These are phyloP conservation scores for Prionace glauca DNA, from an alignment of 2,797 vertebrate genomes.

Conservation along the genomic window DNA sequence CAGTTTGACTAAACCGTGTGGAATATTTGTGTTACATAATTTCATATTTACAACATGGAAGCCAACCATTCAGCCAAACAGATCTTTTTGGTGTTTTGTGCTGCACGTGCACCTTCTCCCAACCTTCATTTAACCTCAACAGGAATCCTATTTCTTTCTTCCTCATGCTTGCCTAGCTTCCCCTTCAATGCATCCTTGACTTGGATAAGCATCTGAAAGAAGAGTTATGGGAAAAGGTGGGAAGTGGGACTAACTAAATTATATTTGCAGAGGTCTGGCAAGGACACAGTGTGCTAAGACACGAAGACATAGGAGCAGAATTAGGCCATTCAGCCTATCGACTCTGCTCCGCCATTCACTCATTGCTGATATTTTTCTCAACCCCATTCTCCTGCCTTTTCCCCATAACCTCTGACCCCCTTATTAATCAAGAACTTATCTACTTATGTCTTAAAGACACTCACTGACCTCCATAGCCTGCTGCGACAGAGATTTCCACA, in stretches of 20 bases:
- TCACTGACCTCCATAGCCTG: too few relatives aligned
- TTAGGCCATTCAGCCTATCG: too few relatives aligned
- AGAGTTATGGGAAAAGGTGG: neutral
- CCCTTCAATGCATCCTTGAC: neutral
- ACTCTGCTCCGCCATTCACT: too few relatives aligned
- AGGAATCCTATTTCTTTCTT: neutral
- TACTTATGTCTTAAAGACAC: too few relatives aligned
- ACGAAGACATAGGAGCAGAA: too few relatives aligned
- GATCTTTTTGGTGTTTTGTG: neutral
- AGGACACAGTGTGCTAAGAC: too few relatives aligned
- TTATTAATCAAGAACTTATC: too few relatives aligned
- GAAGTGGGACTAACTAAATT: neutral
- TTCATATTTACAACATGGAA: neutral
- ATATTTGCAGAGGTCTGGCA: neutral
- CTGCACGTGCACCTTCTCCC: neutral
- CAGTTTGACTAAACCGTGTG: neutral
- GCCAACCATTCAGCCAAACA: neutral
- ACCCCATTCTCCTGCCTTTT: too few relatives aligned
- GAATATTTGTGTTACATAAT: neutral
- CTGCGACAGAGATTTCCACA: too few relatives aligned
- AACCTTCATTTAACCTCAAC: neutral
- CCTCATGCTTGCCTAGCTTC: neutral
- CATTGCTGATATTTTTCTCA: too few relatives aligned
- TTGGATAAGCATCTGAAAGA: neutral
- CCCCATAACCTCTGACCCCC: too few relatives aligned